Conservation (phyloP, 2,888 invertebrate genomes). For the Pseudococcus jackbeardsleyi region DNA sequence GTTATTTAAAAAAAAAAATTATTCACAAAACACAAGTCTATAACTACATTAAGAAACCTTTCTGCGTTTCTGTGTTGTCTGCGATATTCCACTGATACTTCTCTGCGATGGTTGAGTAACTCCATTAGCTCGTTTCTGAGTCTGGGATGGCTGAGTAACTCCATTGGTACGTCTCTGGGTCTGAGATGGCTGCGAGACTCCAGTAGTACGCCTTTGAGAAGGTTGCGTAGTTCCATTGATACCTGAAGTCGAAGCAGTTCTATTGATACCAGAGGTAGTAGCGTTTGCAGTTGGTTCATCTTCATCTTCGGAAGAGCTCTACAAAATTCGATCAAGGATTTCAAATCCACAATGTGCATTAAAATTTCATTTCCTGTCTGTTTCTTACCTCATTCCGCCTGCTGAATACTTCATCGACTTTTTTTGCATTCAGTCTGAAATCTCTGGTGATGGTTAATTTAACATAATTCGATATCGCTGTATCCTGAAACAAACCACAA, state of each 20-base stretch:
- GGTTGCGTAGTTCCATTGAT: neutral
- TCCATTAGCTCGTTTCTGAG: neutral
- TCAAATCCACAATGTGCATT: neutral
- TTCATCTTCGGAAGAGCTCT: slow-evolving; percentile 55
- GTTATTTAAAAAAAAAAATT: neutral
- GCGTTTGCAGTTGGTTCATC: slow-evolving; percentile 34
- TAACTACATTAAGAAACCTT: neutral
- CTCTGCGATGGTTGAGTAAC: neutral
- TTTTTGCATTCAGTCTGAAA: slow-evolving; percentile 75
- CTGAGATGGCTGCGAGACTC: neutral
- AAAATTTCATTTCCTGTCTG: too few species aligned
- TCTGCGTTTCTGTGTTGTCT: neutral
- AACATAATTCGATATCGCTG: slow-evolving; percentile 72
- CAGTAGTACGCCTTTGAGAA: neutral
- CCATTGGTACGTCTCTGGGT: neutral
- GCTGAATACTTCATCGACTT: slow-evolving; percentile 74
- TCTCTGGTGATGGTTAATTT: slow-evolving; percentile 77
- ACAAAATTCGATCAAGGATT: neutral
- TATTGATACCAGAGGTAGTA: neutral
- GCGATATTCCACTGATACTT: neutral
- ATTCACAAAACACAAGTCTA: too few species aligned
- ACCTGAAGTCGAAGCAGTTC: neutral
- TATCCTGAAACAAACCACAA: slow-evolving; percentile 66
- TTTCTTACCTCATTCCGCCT: slow-evolving; percentile 67
- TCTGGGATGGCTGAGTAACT: neutral